Evolutionary conservation across 2,888 invertebrate genomes (phyloP), one percentile per base, ranked within the genome.

Genomic region (Sialis fuliginosa): DNA sequence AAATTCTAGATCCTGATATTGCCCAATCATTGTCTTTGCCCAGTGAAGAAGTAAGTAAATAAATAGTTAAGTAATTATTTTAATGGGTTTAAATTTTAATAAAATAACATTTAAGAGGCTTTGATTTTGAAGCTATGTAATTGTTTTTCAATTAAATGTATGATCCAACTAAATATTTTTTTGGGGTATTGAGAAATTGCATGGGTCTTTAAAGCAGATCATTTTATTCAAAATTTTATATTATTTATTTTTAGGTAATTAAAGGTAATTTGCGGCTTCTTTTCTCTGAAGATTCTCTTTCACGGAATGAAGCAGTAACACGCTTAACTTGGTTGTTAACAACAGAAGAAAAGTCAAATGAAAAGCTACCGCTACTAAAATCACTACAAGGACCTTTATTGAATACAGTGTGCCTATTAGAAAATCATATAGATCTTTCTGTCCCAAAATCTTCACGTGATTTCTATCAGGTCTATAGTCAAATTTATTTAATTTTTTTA

Each of bases 1-100:
- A 74, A 55, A 72, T 80, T 22, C 60, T 79, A 10, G 79, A 81
- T 58, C 70, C 71, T 0, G 79, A 81, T 52, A 69, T 75, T 55
- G 75, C 75, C 1, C 65, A 69, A 42, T 68, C 70, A 49, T 69
- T 79, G 65, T 68, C 70, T 34, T 64, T 81, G 43, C 70, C 77
- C 1, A 59, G 59, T 3, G 56, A 70, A 5, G 77, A 77, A 54
- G 68, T 74, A 58, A 56, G 4, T 31, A 45, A 22, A 45, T 10
- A 45, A 37, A 9, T 45, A 6, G 9, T 45, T 13, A 12, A 44
- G 33, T 35, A 6, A 35, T 44, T 33, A 32, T 33, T 44, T 32
- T 5, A 31, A 22, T 33, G 30, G 6, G 13, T 2, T 22, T 22
- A 22, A 22, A 22, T 22, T 22, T 22, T n/a, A n/a, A n/a, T n/a